Base-by-base conservation (phyloP, 2,113 vertebrate genomes). In the Mola mola region DNA sequence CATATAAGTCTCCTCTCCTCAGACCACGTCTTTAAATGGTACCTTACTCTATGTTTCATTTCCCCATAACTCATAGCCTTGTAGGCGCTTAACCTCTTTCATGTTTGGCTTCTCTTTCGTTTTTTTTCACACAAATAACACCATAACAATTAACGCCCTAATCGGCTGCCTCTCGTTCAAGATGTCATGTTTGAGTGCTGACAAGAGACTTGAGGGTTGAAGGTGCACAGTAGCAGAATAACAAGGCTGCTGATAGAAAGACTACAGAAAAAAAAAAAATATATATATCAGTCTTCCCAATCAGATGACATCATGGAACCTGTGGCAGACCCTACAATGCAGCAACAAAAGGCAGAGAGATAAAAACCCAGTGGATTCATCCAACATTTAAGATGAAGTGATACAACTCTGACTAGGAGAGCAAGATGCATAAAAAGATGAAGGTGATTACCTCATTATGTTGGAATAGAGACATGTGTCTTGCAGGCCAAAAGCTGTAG, bases 231-330 rank as follows among this genome's bases (percentile, higher is more conserved):
- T 75, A 53, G 66, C 55, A 68, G 61, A 87, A 83, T 56, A 57
- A 76, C 59, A 74, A 67, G 50, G 63, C 40, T 58, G 55, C 75
- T 56, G 78, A 81, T 81, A 69, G 40, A 78, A 74, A 82, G 58
- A 46, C 52, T 46, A 65, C 43, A 36, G 41, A n/a, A 16, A 49
- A 19, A 33, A 40, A 46, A 34, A 16, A 26, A 44, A 31, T 58
- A 52, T n/a, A n/a, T n/a, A n/a, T n/a, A 86, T 88, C 81, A 52
- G 24, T 6, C 41, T 47, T 49, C 49, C 19, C 41, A 17, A 86
- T 90, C 79, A 3, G 68, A 76, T 89, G 83, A 88, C 83, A 75
- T 91, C 79, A 82, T 71, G 44, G 68, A 47, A 42, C 65, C 72
- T 50, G 36, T 33, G 75, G 37, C 29, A 70, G 64, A 79, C 76